These are phyloP conservation scores for Otolemur crassicaudatus DNA, from an alignment of 2,797 vertebrate species.

Conservation along the genomic window DNA sequence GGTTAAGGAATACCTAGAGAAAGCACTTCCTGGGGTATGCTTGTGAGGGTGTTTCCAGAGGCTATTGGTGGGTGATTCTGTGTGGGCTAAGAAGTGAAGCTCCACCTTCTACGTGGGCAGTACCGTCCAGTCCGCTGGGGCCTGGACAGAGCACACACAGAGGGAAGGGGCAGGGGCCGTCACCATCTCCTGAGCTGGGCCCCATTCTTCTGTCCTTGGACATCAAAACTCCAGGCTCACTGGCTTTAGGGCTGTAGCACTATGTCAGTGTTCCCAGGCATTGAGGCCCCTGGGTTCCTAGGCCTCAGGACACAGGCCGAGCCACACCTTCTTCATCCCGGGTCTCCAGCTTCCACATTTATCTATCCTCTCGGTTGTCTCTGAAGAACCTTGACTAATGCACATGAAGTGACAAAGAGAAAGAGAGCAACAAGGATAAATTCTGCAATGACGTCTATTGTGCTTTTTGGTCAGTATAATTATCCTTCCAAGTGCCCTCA, in stretches of 20 bases:
- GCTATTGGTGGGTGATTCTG: neutral
- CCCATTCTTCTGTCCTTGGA: neutral
- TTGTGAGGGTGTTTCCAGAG: neutral
- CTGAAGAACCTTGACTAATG: neutral
- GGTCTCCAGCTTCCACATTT: neutral
- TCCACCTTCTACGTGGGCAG: neutral
- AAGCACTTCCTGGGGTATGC: neutral
- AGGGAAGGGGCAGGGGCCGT: neutral
- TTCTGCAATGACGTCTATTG: neutral
- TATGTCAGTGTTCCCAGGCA: rapidly evolving
- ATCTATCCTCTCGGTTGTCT: neutral
- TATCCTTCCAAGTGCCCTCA: neutral
- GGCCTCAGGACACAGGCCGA: neutral
- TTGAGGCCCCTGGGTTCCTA: neutral
- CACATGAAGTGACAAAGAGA: neutral
- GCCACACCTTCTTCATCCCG: neutral
- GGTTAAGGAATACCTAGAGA: neutral
- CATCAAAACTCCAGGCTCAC: neutral
- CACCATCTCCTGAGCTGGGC: neutral
- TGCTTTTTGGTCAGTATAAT: neutral
- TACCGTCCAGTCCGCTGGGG: neutral
- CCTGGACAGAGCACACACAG: neutral
- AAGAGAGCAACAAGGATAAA: neutral
- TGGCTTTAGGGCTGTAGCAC: too few species aligned
- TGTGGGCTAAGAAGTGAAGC: neutral